phyloP scores from a whole-genome alignment of 2,888 invertebrate species.

The Meteorus cinctellus region DNA sequence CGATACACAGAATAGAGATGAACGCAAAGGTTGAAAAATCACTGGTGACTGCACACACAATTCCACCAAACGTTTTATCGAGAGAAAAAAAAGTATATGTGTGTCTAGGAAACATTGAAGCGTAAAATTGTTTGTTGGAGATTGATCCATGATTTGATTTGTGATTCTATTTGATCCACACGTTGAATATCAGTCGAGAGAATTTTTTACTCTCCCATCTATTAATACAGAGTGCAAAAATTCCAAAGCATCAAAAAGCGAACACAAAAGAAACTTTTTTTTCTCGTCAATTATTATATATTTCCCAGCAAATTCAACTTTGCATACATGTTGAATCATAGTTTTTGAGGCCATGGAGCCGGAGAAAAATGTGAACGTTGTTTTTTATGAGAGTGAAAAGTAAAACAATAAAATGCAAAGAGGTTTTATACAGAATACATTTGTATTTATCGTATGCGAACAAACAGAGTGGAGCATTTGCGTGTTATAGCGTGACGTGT shows the following conservation, averaged over 20 bases:
- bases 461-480: too few species aligned
- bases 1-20: neutral
- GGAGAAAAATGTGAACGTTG: neutral
- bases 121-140: constrained; percentile 25
- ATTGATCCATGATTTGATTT: constrained; percentile 39
- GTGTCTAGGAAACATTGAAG: neutral
- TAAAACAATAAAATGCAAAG: too few species aligned
- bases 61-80: neutral
- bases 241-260: neutral
- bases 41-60: neutral
- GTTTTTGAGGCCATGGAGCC: neutral
- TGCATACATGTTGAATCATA: neutral
- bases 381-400: neutral
- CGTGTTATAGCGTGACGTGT: too few species aligned
- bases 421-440: too few species aligned
- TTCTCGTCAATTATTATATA: neutral
- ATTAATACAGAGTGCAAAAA: neutral
- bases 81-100: neutral
- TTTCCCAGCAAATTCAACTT: neutral
- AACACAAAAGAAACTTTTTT: neutral
- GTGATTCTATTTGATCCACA: constrained; percentile 9
- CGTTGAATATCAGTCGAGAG: constrained; percentile 26
- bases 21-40: neutral
- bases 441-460: too few species aligned
- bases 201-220: neutral